These are phyloP conservation scores for Leuciscus waleckii DNA, from an alignment of 2,797 vertebrate genomes.

Conservation along the genomic window DNA sequence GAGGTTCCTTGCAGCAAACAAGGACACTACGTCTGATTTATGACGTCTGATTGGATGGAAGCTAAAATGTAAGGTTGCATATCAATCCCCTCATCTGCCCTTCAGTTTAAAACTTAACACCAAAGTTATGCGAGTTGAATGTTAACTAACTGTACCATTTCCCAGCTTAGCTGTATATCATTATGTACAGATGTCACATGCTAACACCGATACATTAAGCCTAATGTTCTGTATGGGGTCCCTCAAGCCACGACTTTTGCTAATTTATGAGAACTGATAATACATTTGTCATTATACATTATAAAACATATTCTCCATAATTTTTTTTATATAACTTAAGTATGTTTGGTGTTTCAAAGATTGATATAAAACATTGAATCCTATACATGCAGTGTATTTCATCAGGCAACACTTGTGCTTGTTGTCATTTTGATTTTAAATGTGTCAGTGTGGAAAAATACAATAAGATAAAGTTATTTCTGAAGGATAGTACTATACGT, in stretches of 20 bases:
- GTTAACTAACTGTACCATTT: not conserved
- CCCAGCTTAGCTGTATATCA: not conserved
- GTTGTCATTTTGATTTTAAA: not conserved
- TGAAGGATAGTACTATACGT: not conserved
- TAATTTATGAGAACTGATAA: not conserved
- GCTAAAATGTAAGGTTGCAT: conserved; percentile 10
- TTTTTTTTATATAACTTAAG: not conserved
- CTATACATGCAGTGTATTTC: not conserved
- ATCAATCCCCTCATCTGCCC: not conserved
- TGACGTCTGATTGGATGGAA: conserved; percentile 7
- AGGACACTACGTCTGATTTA: conserved; percentile 34
- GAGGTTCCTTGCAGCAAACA: conserved; percentile 50
- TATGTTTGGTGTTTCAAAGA: not conserved
- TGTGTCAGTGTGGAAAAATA: not conserved
- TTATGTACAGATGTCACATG: not conserved
- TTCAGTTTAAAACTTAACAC: conserved; percentile 1
- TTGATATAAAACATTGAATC: not conserved
- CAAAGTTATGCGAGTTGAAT: conserved; percentile 19
- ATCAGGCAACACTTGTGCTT: not conserved
- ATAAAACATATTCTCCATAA: not conserved
- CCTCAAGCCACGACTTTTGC: not conserved
- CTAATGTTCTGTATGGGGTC: not conserved
- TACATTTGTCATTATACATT: not conserved
- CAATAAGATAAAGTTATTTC: not conserved
- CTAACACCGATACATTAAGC: not conserved